These are phyloP conservation scores for Pangasius larnaudii DNA, from an alignment of 2,797 vertebrate species.

Conservation along the genomic window DNA sequence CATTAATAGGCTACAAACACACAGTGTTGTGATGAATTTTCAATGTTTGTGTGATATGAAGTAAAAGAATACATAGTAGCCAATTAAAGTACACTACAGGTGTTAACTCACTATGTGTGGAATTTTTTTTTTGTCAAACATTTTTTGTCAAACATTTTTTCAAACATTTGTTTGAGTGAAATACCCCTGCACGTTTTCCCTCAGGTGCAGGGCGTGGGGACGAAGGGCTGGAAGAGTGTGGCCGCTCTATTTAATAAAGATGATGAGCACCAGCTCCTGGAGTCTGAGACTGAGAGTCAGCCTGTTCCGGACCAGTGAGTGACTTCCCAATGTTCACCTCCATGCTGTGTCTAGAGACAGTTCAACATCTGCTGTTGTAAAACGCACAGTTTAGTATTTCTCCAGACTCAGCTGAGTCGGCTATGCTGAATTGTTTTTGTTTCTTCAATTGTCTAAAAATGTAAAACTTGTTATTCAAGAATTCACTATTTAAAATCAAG, in stretches of 20 bases:
- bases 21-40: not conserved
- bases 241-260: conserved; percentile 89
- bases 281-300: conserved; percentile 75
- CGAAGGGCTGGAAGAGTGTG: conserved; percentile 88
- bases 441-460: not conserved
- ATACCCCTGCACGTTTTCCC: conserved; percentile 35
- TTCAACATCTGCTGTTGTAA: not conserved
- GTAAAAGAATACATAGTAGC: not conserved
- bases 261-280: conserved; percentile 89
- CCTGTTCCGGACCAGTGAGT: conserved; percentile 88
- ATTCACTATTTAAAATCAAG: not conserved
- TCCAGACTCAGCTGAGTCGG: not conserved
- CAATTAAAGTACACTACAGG: not conserved
- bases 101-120: not conserved
- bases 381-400: not conserved
- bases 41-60: not conserved
- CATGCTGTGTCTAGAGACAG: not conserved
- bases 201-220: conserved; percentile 90
- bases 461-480: not conserved
- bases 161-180: not conserved
- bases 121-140: not conserved
- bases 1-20: not conserved
- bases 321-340: conserved; percentile 6
- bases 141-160: too few relatives aligned
- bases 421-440: not conserved